Conservation (phyloP, 2,888 invertebrate species). For the Deroplatys truncata region DNA sequence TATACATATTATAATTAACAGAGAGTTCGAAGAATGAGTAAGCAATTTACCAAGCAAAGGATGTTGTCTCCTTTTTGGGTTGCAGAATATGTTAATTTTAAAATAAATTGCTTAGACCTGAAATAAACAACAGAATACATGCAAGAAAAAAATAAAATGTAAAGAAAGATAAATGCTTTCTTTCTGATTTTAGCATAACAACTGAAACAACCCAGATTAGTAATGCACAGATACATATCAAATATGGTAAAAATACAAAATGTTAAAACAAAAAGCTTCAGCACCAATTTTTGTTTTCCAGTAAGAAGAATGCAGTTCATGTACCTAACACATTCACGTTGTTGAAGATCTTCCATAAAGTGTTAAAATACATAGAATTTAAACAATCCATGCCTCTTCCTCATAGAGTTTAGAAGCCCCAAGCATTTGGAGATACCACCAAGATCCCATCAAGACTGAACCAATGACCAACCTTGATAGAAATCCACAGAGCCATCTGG, state of each 20-base stretch:
- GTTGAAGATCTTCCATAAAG: background rate
- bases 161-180: background rate
- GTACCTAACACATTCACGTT: background rate
- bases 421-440: background rate
- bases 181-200: background rate
- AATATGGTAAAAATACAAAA: background rate
- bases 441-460: background rate
- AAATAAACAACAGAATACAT: background rate
- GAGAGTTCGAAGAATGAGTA: background rate
- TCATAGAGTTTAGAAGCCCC: background rate
- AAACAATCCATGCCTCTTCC: background rate
- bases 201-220: background rate
- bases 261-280: background rate
- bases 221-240: background rate
- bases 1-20: background rate
- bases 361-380: background rate
- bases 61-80: background rate
- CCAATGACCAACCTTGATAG: slow-evolving; percentile 19
- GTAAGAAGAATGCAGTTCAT: background rate
- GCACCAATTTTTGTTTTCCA: background rate
- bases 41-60: background rate
- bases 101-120: background rate
- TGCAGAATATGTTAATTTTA: background rate
- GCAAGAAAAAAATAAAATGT: background rate
- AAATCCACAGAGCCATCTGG: slow-evolving; percentile 20